Base-by-base conservation (phyloP, 2,113 vertebrate genomes). In the Lethenteron reissneri region DNA sequence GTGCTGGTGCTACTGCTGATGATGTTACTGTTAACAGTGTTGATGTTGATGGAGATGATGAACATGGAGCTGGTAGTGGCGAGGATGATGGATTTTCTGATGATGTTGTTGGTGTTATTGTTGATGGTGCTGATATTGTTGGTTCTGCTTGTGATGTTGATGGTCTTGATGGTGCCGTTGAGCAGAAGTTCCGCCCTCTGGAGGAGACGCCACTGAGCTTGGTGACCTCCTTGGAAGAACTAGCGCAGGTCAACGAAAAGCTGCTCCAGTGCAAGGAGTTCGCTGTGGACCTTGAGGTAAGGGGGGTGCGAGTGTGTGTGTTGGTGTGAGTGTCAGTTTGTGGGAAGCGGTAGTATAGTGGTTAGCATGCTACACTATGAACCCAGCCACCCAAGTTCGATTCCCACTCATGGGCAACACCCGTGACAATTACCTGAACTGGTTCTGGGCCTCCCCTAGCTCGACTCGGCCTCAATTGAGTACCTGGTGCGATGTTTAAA, bases 231-330 rank as follows among this genome's bases (percentile, higher is more conserved):
- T 77, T 99, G 79, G 87, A 92, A 15, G 81, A 86, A 41, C 79
- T 99, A 57, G 89, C 87, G 70, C 83, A 84, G 57, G 78, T 99
- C 58, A 99, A 89, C 8, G 91, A 90, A 74, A 95, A 87, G 74
- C 85, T 99, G 8, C 80, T 80, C 74, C 79, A 74, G n/a, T 81
- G 80, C 56, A 77, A 84, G 19, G 94, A 91, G 73, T 94, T 97
- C 78, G 89, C 90, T 0, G 81, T 99, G 72, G 92, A 99, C 75
- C 83, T 99, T 21, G 94, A 97, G 89, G 94, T 97, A 81, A 68
- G 59, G 11, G 25, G 41, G 41, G 41, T 41, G 41, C 3, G 41
- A 41, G 41, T 41, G 41, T 41, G 41, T 41, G 41, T 41, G 41
- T 41, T 5, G 41, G 41, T 7, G 41, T 41, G 41, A 41, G 41